These are phyloP conservation scores for Oncorhynchus masou DNA, from an alignment of 2,113 vertebrate species.

Conservation along the genomic window DNA sequence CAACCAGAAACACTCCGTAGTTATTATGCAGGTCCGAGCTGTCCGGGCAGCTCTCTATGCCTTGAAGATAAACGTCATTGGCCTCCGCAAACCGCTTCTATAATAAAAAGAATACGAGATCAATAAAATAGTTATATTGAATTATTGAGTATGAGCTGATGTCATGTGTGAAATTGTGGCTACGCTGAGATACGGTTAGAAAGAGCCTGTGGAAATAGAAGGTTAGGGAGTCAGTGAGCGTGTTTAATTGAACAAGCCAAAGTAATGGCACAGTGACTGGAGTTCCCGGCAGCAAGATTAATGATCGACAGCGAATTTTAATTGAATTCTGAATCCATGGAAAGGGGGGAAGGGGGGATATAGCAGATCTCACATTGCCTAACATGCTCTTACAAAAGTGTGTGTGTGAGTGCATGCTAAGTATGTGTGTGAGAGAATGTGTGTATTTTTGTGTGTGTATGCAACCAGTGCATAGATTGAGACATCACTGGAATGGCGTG, in stretches of 20 bases:
- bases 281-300: no score
- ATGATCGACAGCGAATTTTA: neutral
- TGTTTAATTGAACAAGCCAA: neutral
- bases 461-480: no score
- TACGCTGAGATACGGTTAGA: neutral
- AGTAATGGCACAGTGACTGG: neutral
- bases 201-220: neutral
- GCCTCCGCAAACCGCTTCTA: slow-evolving; percentile 87
- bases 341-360: neutral
- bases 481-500: no score
- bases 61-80: slow-evolving; percentile 84
- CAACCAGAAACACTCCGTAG: slow-evolving; percentile 46
- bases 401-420: no score
- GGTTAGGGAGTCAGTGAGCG: neutral
- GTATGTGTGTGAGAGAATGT: no score
- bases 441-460: no score
- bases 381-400: no score
- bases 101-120: neutral
- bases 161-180: neutral
- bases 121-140: neutral
- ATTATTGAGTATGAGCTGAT: neutral
- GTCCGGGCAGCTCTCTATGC: slow-evolving; percentile 90
- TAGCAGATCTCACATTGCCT: no score
- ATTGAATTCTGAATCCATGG: neutral
- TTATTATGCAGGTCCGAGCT: slow-evolving; percentile 96